Evolutionary conservation across 2,797 vertebrate species (phyloP).

Genomic region (Crypturellus tataupa): DNA sequence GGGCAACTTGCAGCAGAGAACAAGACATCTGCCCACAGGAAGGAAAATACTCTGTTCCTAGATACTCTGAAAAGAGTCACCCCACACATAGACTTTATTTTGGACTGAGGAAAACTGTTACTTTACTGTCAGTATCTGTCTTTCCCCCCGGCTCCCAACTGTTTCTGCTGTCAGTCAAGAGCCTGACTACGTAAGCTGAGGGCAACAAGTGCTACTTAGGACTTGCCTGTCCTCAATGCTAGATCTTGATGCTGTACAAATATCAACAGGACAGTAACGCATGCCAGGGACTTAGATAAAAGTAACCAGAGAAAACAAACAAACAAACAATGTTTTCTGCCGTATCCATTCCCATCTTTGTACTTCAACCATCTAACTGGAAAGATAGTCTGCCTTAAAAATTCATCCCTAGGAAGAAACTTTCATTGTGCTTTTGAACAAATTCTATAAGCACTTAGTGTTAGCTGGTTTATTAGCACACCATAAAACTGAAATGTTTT

Average conservation of each 20-base stretch:
- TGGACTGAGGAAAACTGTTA: neutral
- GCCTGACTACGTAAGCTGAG: neutral
- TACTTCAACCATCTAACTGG: neutral
- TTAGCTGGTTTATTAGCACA: neutral
- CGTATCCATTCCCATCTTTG: neutral
- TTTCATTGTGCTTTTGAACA: neutral
- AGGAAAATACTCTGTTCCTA: neutral
- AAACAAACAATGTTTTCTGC: neutral
- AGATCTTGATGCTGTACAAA: neutral
- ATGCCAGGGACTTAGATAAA: neutral
- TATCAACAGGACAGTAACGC: neutral
- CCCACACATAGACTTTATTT: conserved; percentile 3
- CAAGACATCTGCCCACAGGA: conserved; percentile 8
- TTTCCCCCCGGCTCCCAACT: neutral
- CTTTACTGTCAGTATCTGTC: neutral
- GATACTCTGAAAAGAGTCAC: neutral
- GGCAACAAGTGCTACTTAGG: neutral
- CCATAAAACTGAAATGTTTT: neutral
- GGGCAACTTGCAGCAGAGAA: neutral
- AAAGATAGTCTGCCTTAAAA: neutral
- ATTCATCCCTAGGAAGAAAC: conserved; percentile 13
- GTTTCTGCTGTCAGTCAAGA: neutral
- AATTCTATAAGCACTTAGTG: neutral
- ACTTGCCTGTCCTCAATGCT: neutral
- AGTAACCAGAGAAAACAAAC: neutral